Evolutionary conservation across 1,140 invertebrate genomes (phyloP).

Genomic region (Leptopilina boulardi): DNA sequence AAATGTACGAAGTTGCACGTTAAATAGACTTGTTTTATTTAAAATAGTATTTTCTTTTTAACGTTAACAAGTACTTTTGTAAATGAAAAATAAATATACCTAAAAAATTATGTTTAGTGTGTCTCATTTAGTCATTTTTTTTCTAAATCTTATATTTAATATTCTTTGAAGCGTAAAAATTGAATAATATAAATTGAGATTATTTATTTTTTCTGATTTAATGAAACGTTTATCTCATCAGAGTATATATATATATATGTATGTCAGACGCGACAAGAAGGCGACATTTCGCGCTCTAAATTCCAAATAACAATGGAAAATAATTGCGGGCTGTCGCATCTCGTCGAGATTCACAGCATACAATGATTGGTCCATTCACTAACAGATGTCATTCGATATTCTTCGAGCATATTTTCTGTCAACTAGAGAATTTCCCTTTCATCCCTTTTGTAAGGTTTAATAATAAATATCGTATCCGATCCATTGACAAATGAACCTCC

Average conservation of each 20-base stretch:
- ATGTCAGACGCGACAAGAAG: neutral
- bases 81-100: too few species aligned
- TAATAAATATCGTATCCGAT: conserved; percentile 31
- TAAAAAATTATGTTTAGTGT: too few species aligned
- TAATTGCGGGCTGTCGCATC: conserved; percentile 44
- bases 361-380: conserved; percentile 53
- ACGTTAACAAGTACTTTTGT: too few species aligned
- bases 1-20: conserved; percentile 29
- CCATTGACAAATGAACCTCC: conserved; percentile 51
- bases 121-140: too few species aligned
- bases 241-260: too few species aligned
- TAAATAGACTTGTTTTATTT: neutral
- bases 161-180: too few species aligned
- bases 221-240: neutral
- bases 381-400: conserved; percentile 35
- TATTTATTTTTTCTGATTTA: too few species aligned
- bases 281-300: neutral
- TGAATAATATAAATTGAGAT: too few species aligned
- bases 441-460: conserved; percentile 33
- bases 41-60: too few species aligned
- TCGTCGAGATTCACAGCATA: conserved; percentile 2
- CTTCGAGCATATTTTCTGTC: neutral
- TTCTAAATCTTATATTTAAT: too few species aligned
- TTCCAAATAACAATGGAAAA: conserved; percentile 38
- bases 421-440: neutral